Evolutionary conservation across 2,888 invertebrate species (phyloP), one percentile per base, ranked within the genome.

Genomic region (Trichogramma dendrolimi): DNA sequence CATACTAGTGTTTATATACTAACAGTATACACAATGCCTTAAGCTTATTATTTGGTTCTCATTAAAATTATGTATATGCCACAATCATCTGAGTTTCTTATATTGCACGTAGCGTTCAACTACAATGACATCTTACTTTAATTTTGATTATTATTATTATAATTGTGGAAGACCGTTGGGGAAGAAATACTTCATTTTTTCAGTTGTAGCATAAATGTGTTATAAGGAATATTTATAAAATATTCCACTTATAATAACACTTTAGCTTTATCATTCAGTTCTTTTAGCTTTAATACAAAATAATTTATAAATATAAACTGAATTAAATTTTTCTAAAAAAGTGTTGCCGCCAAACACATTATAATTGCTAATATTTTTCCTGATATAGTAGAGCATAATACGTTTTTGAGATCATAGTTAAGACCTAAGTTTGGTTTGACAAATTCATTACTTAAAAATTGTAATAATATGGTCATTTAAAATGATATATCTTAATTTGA

Each of bases 381-480:
- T 14, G n/a, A 11, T 6, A 47, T 2, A 47, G n/a, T 47, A 47
- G 6, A 5, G 47, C 14, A 5, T 7, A 47, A 47, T 14, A 61
- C 63, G 61, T 63, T 63, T 54, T 51, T 66, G 65, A 66, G 65
- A 66, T 66, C 63, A 63, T 44, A 63, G 55, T 55, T 62, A 66
- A 65, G 59, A 63, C 63, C 61, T 65, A 62, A 58, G 54, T 65
- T 65, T 65, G 64, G 57, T 62, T 62, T 44, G 48, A 8, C 47
- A 47, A 3, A 47, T 47, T 14, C 47, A 47, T 47, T 47, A 14
- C 11, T 47, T 38, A 59, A 4, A 46, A 58, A n/a, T n/a, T 54
- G 40, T 14, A 54, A 46, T 50, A 42, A 11, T 43, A 5, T 46
- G 46, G 40, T 49, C 41, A 7, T 27, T 5, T 48, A 7, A 54